Evolutionary conservation across 53 echinoderm and acorn worm genomes (phyloP), one percentile per base, ranked within the genome.

Genomic region (Echinometra lucunter): DNA sequence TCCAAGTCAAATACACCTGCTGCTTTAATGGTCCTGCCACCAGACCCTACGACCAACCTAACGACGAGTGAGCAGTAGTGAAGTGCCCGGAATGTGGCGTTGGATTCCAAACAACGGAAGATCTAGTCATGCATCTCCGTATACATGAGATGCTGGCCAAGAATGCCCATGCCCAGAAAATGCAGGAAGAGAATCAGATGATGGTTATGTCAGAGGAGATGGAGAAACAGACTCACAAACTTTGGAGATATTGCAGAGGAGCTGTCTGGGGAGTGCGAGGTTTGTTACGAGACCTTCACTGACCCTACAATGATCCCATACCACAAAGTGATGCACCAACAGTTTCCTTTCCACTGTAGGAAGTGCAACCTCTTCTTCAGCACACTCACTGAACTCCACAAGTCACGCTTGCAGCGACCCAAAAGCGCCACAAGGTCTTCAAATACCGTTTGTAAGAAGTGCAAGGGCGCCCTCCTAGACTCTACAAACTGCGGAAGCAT

Each of bases 341-440:
- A 74, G 78, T 92, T 75, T 49, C 92, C 92, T 10, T 74, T 92
- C 92, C 92, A 92, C 78, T 92, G 92, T 57, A 75, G 55, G 56
- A 92, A 92, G 58, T 92, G 92, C 38, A 78, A 92, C 58, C 28
- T 92, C 37, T 92, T 92, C 58, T 92, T 92, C 57, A 53, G 9
- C 56, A 78, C 74, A 6, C 78, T 92, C 12, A 44, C 34, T 1
- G 92, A 92, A 30, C 92, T 92, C 21, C 57, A 92, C 56, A 74
- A 78, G 55, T 17, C 57, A 25, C 92, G 92, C 38, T n/a, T n/a
- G n/a, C n/a, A n/a, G n/a, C n/a, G n/a, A n/a, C n/a, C n/a, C 72
- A 92, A 58, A 92, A 92, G 92, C 92, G 44, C 78, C 92, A 92
- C 78, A 92, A 92, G 57, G 92, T 78, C 75, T 92, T 92, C 92